Conservation (phyloP, 2,797 vertebrate genomes). For the Sebastes trivittatus region DNA sequence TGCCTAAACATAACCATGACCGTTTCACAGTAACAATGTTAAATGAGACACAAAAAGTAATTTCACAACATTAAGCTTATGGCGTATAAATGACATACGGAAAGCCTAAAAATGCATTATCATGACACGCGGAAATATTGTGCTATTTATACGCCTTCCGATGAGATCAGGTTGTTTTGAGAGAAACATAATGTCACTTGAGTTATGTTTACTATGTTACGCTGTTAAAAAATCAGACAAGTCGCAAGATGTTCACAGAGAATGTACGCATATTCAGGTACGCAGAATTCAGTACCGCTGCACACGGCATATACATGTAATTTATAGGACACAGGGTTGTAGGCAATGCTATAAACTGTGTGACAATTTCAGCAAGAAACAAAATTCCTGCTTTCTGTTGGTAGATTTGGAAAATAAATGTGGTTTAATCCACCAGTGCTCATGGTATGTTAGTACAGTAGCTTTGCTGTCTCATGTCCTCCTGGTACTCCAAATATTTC, state of each 20-base stretch:
- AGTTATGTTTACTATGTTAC: background rate
- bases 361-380: background rate
- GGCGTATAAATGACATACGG: too few species aligned
- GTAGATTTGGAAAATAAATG: background rate
- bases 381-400: background rate
- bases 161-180: background rate
- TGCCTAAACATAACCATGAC: too few species aligned
- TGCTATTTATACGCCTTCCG: too few species aligned
- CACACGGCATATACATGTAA: background rate
- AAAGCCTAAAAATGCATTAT: too few species aligned
- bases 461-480: background rate
- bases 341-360: background rate
- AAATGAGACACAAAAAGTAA: too few species aligned
- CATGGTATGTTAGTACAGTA: background rate
- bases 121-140: rapidly evolving
- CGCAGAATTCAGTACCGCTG: too few species aligned
- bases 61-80: too few species aligned
- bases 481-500: conserved; percentile 4
- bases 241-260: background rate
- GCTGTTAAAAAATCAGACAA: background rate
- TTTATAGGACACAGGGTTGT: background rate
- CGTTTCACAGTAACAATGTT: too few species aligned
- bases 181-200: background rate
- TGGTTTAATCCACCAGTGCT: background rate
- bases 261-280: background rate